Conservation (phyloP, 30 jellyfish, hydroid and myxozoan genomes). For the Kudoa iwatai region DNA sequence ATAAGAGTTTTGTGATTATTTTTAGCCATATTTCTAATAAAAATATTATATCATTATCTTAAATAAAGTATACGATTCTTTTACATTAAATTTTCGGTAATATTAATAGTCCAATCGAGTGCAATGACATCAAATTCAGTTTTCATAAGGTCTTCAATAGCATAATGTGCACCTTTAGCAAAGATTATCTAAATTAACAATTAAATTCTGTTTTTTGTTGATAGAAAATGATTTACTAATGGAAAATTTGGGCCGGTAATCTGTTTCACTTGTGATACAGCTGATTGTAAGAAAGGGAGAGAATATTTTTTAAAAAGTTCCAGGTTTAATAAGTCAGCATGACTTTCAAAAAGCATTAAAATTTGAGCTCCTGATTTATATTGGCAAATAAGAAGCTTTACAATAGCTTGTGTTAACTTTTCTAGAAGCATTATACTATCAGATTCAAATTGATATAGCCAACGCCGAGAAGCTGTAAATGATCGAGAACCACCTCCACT, state of each 20-base stretch:
- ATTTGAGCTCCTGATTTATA: slow-evolving; percentile 90
- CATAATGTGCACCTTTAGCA: slow-evolving; percentile 86
- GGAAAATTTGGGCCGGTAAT: too few species aligned
- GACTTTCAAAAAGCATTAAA: slow-evolving; percentile 56
- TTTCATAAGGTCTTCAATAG: slow-evolving; percentile 17
- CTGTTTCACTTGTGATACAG: too few species aligned
- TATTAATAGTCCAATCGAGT: slow-evolving; percentile 66
- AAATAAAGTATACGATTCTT: too few species aligned
- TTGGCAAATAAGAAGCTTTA: slow-evolving; percentile 37
- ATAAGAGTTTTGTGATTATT: slow-evolving; percentile 49
- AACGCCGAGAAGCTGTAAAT: slow-evolving; percentile 26
- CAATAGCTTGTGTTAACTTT: slow-evolving; percentile 14
- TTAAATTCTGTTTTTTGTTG: too few species aligned
- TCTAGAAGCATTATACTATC: slow-evolving; percentile 18
- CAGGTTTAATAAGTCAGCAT: slow-evolving; percentile 37
- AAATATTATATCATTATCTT: too few species aligned
- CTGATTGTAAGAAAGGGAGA: too few species aligned
- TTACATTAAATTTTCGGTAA: too few species aligned
- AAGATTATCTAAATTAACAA: slow-evolving; percentile 12
- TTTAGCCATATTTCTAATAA: too few species aligned
- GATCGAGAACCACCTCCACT: too few species aligned
- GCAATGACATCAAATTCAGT: slow-evolving; percentile 77
- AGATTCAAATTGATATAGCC: slow-evolving; percentile 35
- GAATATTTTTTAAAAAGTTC: slow-evolving; percentile 11
- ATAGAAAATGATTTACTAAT: too few species aligned